Evolutionary conservation across 2,888 invertebrate genomes (phyloP).

Genomic region (Pterostichus niger): DNA sequence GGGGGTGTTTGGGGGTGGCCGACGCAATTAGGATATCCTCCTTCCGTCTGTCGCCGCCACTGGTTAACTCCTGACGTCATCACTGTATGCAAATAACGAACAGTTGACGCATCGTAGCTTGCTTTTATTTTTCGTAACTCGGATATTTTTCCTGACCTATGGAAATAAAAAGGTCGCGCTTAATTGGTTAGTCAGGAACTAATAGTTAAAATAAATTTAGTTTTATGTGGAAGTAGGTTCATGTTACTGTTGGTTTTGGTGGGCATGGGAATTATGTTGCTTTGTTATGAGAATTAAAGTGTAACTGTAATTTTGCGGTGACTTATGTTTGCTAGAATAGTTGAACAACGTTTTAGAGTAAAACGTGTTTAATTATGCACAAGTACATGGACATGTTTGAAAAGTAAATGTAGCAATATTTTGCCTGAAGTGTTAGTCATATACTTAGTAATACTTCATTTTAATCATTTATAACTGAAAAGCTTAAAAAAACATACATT

Average conservation of each 20-base stretch:
- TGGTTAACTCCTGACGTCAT: conserved; percentile 13
- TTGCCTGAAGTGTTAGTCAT: too few relatives aligned
- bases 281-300: not conserved
- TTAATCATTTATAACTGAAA: too few relatives aligned
- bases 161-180: conserved; percentile 21
- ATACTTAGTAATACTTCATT: too few relatives aligned
- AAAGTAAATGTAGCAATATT: too few relatives aligned
- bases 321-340: not conserved
- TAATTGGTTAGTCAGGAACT: conserved; percentile 28
- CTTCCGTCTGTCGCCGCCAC: not conserved
- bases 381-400: not conserved
- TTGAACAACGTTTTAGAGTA: not conserved
- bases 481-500: too few relatives aligned
- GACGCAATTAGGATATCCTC: conserved; percentile 40
- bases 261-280: conserved; percentile 2
- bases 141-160: conserved; percentile 29
- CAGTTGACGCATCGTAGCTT: conserved; percentile 1
- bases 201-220: conserved; percentile 19
- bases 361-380: not conserved
- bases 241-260: not conserved
- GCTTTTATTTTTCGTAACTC: not conserved
- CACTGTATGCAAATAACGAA: conserved; percentile 31
- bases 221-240: conserved; percentile 27
- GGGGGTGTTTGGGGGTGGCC: conserved; percentile 4
- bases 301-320: conserved; percentile 7